Evolutionary conservation across 2,888 invertebrate species (phyloP).

Genomic region (Hipparchia semele): DNA sequence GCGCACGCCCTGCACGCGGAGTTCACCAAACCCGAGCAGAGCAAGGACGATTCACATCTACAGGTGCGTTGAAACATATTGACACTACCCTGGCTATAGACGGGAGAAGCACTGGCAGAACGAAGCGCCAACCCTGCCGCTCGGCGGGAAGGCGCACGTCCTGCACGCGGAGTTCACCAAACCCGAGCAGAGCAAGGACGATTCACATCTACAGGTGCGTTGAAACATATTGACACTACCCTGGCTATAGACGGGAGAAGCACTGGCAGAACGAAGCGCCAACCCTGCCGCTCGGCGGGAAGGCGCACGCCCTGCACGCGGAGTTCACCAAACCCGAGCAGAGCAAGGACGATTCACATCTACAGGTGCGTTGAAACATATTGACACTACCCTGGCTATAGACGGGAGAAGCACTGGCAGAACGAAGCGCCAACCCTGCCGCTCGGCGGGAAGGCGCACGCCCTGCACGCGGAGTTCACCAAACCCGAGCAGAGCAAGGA

Average conservation of each 20-base stretch:
- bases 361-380: constrained; percentile 56
- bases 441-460: constrained; percentile 65
- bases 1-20: constrained; percentile 66
- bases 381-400: constrained; percentile 89
- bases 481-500: constrained; percentile 70
- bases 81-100: constrained; percentile 90
- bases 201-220: constrained; percentile 57
- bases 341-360: constrained; percentile 55
- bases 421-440: constrained; percentile 75
- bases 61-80: constrained; percentile 54
- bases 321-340: constrained; percentile 74
- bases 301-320: constrained; percentile 63
- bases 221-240: constrained; percentile 81
- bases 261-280: constrained; percentile 76
- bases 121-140: constrained; percentile 72
- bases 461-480: constrained; percentile 71
- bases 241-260: constrained; percentile 85
- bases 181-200: constrained; percentile 68
- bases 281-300: constrained; percentile 70
- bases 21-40: constrained; percentile 73
- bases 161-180: constrained; percentile 72
- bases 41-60: constrained; percentile 71
- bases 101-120: constrained; percentile 72
- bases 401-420: constrained; percentile 73
- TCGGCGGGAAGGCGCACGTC: constrained; percentile 66